These are phyloP conservation scores for Montipora cactus DNA, from an alignment of 64 coral and sea anemone genomes.

Conservation along the genomic window DNA sequence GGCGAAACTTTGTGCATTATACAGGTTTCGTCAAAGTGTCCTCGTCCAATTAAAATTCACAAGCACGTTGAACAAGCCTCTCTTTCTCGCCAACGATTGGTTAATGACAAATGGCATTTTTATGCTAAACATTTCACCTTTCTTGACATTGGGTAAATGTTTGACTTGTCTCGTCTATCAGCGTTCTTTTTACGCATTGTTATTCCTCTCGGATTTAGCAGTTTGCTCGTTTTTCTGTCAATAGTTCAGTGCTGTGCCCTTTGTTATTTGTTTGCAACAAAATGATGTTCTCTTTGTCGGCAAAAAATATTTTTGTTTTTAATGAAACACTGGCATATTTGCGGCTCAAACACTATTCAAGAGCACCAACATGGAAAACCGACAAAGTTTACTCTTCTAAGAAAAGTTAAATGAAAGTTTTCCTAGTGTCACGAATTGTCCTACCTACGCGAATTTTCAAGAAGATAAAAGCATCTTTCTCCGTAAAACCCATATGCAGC, in stretches of 20 bases:
- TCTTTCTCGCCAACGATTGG: slow-evolving; percentile 17
- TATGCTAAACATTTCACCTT: slow-evolving; percentile 38
- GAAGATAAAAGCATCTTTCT: not conserved
- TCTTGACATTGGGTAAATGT: slow-evolving; percentile 53
- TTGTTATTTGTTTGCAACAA: slow-evolving; percentile 42
- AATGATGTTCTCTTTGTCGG: slow-evolving; percentile 58
- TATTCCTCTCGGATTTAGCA: slow-evolving; percentile 28
- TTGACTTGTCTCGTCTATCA: slow-evolving; percentile 32
- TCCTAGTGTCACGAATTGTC: not conserved
- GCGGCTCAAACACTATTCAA: slow-evolving; percentile 50
- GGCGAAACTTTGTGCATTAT: slow-evolving; percentile 18
- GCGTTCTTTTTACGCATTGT: slow-evolving; percentile 24
- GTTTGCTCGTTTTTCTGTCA: slow-evolving; percentile 46
- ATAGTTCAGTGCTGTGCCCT: not conserved
- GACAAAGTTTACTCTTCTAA: slow-evolving; percentile 13
- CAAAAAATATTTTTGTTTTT: slow-evolving; percentile 50
- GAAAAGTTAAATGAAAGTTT: slow-evolving; percentile 29
- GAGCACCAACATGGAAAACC: slow-evolving; percentile 35
- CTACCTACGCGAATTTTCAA: not conserved
- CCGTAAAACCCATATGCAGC: too few relatives aligned
- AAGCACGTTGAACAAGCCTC: slow-evolving; percentile 9
- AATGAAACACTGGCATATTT: slow-evolving; percentile 59
- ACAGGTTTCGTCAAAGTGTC: not conserved
- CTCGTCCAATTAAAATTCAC: slow-evolving; percentile 62
- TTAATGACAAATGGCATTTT: slow-evolving; percentile 33